Evolutionary conservation across 2,888 invertebrate genomes (phyloP).

Genomic region (Dryococelus australis): DNA sequence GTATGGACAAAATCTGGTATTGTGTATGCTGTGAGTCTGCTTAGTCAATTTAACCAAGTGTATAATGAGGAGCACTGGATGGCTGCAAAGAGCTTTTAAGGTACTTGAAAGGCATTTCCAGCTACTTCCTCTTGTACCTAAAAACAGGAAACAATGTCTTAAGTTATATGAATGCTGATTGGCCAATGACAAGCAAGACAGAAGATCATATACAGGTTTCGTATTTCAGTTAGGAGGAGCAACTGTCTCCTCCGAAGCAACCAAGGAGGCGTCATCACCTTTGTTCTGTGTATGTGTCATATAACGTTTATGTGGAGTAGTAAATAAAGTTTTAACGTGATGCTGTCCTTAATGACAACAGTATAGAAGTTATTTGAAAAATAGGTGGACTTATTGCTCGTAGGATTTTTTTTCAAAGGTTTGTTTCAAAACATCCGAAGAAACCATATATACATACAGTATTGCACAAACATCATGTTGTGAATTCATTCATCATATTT

Average conservation of each 20-base stretch:
- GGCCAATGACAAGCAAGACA: background rate
- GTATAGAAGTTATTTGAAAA: too few relatives aligned
- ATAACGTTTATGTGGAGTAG: too few relatives aligned
- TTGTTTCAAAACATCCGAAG: too few relatives aligned
- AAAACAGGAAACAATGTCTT: background rate
- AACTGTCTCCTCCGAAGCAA: background rate
- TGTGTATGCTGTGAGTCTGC: background rate
- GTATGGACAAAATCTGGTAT: background rate
- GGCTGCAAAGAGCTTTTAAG: background rate
- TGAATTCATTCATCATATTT: too few relatives aligned
- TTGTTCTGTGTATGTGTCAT: too few relatives aligned
- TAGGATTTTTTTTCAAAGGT: too few relatives aligned
- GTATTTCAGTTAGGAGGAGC: conserved; percentile 26
- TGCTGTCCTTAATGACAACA: too few relatives aligned
- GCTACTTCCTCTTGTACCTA: background rate
- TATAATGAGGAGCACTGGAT: conserved; percentile 7
- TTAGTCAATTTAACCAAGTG: background rate
- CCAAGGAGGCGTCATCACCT: background rate
- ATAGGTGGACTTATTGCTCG: too few relatives aligned
- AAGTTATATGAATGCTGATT: background rate
- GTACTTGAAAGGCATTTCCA: background rate
- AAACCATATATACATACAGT: too few relatives aligned
- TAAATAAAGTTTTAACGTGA: too few relatives aligned
- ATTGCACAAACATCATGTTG: too few relatives aligned
- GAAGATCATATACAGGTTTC: background rate